Conservation (phyloP, 2,888 invertebrate species). For the Polydesmus complanatus region DNA sequence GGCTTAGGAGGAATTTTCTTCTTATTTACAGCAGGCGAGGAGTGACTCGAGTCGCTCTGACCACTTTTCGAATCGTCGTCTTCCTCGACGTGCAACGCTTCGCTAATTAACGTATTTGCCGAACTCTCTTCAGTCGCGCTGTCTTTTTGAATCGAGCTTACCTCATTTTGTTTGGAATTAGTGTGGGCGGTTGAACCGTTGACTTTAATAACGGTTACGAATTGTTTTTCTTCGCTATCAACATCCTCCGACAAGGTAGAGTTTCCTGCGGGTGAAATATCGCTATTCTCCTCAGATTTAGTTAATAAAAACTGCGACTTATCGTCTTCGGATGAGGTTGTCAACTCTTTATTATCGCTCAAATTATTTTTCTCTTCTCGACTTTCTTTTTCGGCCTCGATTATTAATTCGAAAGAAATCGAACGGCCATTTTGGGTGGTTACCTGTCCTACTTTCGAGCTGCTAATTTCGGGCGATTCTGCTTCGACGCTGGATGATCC, state of each 20-base stretch:
- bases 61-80: neutral
- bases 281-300: neutral
- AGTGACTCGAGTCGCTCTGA: neutral
- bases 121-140: slow-evolving; percentile 10
- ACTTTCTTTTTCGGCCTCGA: slow-evolving; percentile 1
- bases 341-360: neutral
- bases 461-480: too few relatives aligned
- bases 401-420: neutral
- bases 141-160: neutral
- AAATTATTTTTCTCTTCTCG: neutral
- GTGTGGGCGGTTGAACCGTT: slow-evolving; percentile 43
- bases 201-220: slow-evolving; percentile 78
- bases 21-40: neutral
- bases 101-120: too few relatives aligned
- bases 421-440: neutral
- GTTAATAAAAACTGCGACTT: neutral
- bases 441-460: neutral
- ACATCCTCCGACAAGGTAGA: neutral
- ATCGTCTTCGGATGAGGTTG: neutral
- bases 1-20: slow-evolving; percentile 32
- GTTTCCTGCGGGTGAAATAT: neutral
- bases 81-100: neutral
- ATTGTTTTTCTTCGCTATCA: slow-evolving; percentile 36
- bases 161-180: neutral
- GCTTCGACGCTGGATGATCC: neutral